A percentile compares a stretch with the other conserved stretches of the same genome.
phyloP scores from a whole-genome alignment of 2,888 invertebrate genomes.

The Polia nebulosa region DNA sequence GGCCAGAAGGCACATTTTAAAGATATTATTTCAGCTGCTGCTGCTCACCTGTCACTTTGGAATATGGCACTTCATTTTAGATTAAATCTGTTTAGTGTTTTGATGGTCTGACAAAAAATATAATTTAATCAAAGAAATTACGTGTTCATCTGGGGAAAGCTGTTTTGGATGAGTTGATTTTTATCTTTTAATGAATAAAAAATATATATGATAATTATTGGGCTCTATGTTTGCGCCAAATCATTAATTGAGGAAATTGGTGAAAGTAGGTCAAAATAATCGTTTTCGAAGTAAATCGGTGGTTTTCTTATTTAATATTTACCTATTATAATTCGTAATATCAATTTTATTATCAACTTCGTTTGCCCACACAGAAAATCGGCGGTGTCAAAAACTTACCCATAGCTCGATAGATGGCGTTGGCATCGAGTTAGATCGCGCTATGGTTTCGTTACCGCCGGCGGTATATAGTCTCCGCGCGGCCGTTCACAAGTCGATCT shows the following conservation, averaged over 20 bases:
- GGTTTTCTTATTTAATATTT: background rate
- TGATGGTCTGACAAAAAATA: conserved; percentile 24
- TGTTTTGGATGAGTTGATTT: conserved; percentile 22
- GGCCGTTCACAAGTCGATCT: conserved; percentile 72
- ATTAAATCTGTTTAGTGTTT: conserved; percentile 58
- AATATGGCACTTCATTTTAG: conserved; percentile 67
- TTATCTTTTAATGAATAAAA: conserved; percentile 5
- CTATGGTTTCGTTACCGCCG: conserved; percentile 70
- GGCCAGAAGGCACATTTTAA: conserved; percentile 45
- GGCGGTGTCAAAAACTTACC: conserved; percentile 1
- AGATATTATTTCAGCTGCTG: conserved; percentile 52
- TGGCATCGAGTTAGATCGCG: conserved; percentile 71
- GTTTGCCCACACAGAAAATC: background rate
- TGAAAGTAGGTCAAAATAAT: conserved; percentile 14
- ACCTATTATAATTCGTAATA: background rate
- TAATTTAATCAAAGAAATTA: conserved; percentile 44
- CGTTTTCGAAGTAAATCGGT: background rate
- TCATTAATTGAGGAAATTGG: conserved; percentile 10
- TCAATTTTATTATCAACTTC: background rate
- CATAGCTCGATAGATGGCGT: conserved; percentile 75
- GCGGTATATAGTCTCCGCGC: conserved; percentile 3
- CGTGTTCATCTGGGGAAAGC: conserved; percentile 39
- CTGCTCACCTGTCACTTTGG: conserved; percentile 59
- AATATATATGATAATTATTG: conserved; percentile 5
- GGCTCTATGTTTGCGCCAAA: no score